Conservation (phyloP, 2,888 invertebrate species). For the Eilema depressum region DNA sequence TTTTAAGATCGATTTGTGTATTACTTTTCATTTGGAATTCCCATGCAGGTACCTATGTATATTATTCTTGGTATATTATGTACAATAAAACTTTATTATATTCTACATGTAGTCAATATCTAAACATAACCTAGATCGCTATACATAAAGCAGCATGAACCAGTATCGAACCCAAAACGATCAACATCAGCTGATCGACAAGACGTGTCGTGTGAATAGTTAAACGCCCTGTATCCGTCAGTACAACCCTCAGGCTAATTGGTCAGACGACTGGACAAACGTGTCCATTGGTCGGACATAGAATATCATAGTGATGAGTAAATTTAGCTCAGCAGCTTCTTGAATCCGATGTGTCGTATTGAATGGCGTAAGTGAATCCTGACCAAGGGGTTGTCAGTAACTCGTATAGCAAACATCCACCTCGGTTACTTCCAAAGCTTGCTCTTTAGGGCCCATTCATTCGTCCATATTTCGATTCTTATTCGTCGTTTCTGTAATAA, state of each 20-base stretch:
- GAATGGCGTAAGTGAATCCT: background rate
- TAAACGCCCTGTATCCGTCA: conserved; percentile 37
- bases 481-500: background rate
- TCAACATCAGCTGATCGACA: conserved; percentile 22
- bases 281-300: conserved; percentile 21
- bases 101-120: background rate
- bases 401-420: too few species aligned
- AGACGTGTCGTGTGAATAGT: conserved; percentile 49
- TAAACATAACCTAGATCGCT: background rate
- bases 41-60: too few species aligned
- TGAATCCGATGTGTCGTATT: background rate
- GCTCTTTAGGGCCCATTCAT: too few species aligned
- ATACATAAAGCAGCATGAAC: background rate
- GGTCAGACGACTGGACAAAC: conserved; percentile 46
- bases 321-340: conserved; percentile 10
- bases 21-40: too few species aligned
- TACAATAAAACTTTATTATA: background rate
- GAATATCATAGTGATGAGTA: conserved; percentile 4
- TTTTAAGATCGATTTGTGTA: too few species aligned
- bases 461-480: too few species aligned
- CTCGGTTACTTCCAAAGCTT: too few species aligned
- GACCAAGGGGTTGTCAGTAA: too few species aligned
- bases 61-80: too few species aligned
- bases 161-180: background rate
- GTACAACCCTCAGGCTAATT: conserved; percentile 44